A percentile compares a stretch with the other conserved stretches of the same genome.
Conservation (phyloP, 1,140 invertebrate genomes). For the Vanessa tameamea region DNA sequence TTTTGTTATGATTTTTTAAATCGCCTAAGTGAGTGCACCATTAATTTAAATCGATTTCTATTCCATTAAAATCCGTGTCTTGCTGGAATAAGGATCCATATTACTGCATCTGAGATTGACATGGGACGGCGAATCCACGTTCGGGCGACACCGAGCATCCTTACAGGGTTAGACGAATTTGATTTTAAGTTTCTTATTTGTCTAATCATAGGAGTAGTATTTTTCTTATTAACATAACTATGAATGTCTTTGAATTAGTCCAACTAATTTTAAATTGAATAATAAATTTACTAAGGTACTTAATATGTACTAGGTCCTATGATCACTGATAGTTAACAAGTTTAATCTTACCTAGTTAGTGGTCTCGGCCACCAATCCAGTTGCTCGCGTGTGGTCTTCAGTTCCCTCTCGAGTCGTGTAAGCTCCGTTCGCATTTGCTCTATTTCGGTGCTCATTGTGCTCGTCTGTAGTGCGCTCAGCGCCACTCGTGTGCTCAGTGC, state of each 20-base stretch:
- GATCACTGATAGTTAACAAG: too few species aligned
- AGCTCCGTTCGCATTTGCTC: constrained; percentile 42
- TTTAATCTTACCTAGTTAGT: constrained; percentile 37
- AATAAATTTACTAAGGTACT: background rate
- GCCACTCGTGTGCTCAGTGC: constrained; percentile 38
- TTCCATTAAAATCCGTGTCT: constrained; percentile 51
- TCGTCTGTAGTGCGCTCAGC: constrained; percentile 33
- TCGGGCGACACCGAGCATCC: constrained; percentile 55
- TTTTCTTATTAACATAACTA: too few species aligned
- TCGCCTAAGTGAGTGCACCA: too few species aligned
- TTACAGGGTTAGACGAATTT: constrained; percentile 16
- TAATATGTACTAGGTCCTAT: too few species aligned
- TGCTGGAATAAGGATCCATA: constrained; percentile 63
- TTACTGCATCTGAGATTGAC: constrained; percentile 50
- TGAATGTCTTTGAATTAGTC: background rate
- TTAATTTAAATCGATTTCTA: background rate
- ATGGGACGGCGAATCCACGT: constrained; percentile 51
- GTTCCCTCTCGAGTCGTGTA: constrained; percentile 37
- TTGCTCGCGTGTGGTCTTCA: constrained; percentile 34
- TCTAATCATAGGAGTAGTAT: too few species aligned
- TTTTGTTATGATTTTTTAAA: too few species aligned
- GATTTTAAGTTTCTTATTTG: background rate
- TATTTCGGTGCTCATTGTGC: constrained; percentile 33
- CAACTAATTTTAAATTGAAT: background rate
- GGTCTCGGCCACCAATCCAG: constrained; percentile 57